phyloP scores from a whole-genome alignment of 2,888 invertebrate species.

The Platycheirus albimanus region DNA sequence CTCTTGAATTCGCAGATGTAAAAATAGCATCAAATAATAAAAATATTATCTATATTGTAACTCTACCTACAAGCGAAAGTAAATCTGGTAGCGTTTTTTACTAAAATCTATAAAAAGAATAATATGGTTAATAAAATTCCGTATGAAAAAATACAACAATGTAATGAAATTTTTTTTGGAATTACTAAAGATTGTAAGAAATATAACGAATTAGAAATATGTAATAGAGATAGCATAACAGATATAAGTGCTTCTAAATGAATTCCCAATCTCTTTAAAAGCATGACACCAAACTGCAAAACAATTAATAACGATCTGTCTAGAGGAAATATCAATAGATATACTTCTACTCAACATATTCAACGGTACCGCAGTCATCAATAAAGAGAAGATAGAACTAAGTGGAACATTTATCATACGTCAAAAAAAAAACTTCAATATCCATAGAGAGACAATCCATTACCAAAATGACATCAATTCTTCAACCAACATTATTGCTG shows the following conservation, averaged over 20 bases:
- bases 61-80: neutral
- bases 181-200: neutral
- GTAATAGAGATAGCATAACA: neutral
- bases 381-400: too few relatives aligned
- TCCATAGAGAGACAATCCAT: neutral
- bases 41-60: neutral
- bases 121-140: neutral
- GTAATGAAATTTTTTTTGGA: neutral
- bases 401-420: neutral
- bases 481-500: too few relatives aligned
- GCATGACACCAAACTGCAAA: neutral
- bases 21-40: conserved; percentile 11
- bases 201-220: neutral
- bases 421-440: neutral
- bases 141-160: neutral
- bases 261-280: neutral
- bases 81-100: neutral
- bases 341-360: neutral
- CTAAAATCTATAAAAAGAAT: neutral
- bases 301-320: neutral
- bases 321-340: neutral
- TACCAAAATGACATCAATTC: too few relatives aligned
- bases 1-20: neutral
- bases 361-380: neutral
- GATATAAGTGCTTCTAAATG: neutral